A percentile compares a stretch with the other conserved stretches of the same genome.
Evolutionary conservation across 2,113 vertebrate species (phyloP).

Genomic region (Macroglossus sobrinus): DNA sequence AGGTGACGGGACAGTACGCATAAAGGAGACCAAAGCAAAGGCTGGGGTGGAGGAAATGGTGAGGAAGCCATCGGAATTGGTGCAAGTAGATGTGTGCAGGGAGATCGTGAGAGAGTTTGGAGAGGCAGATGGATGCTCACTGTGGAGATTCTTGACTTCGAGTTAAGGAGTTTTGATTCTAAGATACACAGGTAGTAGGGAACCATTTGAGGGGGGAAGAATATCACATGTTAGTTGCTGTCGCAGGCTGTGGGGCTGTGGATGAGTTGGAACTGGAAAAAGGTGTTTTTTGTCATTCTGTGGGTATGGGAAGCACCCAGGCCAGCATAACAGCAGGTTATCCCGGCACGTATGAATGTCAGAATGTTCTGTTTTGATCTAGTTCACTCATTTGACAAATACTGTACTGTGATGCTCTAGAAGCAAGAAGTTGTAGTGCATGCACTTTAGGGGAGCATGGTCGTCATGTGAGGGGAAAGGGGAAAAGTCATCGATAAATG

Average conservation of each 20-base stretch:
- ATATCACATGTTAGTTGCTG: accelerated
- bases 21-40: not conserved
- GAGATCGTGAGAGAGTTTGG: not conserved
- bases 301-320: not conserved
- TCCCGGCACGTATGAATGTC: not conserved
- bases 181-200: not conserved
- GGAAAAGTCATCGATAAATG: not conserved
- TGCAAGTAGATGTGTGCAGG: not conserved
- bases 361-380: not conserved
- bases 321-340: not conserved
- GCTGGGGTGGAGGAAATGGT: accelerated
- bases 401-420: not conserved
- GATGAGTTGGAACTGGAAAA: not conserved
- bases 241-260: not conserved
- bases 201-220: not conserved
- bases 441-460: not conserved
- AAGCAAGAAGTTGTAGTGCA: accelerated
- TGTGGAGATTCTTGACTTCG: not conserved
- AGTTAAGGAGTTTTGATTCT: not conserved
- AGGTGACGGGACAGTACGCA: not conserved
- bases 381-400: not conserved
- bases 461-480: not conserved
- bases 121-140: not conserved
- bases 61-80: not conserved
- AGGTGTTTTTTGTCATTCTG: not conserved